Base-by-base conservation (phyloP, 2,797 vertebrate genomes). In the Podargus strigoides region DNA sequence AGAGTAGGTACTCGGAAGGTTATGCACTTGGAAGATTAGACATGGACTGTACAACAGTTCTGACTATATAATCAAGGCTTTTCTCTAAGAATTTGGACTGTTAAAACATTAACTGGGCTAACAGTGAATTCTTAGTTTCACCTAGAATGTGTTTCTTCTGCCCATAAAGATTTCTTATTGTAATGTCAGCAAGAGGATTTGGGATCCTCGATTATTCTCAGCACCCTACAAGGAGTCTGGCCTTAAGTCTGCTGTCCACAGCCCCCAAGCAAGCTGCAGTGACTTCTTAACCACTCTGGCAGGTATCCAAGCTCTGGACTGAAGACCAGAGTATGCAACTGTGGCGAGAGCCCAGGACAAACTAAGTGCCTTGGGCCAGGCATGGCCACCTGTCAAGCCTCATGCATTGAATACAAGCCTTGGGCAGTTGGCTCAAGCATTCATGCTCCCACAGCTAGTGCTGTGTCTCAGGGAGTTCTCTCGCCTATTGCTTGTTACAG, bases 251-350 rank as follows among this genome's bases (percentile, higher is more conserved):
- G 26, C 12, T 10, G 34, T 68, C 44, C 42, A 28, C 52, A 37
- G 7, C 12, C 37, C 41, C 39, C 44, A 34, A 0, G 13, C 4
- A 52, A 87, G 7, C 22, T 1, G 0, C 27, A 42, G 14, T 0
- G 3, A 32, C 44, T 42, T 30, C 17, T 26, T 12, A 30, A 7
- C 37, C 41, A 20, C 14, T 4, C 55, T 78, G 27, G 7, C 24
- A 83, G 27, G 16, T 18, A 21, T 11, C 52, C 72, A 85, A 63
- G 27, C n/a, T 85, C 32, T 3, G 3, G 20, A 20, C 30, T 50
- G 18, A 22, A 69, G 55, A 55, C 18, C n/a, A 42, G 10, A 14
- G 19, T 26, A 59, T 0, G 1, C 14, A 37, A 46, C 24, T 1
- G 0, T 1, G 7, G 30, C 39, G 53, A 75, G 30, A 76, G 4